Evolutionary conservation across 2,797 vertebrate genomes (phyloP), one percentile per base, ranked within the genome.

Genomic region (Parambassis ranga): DNA sequence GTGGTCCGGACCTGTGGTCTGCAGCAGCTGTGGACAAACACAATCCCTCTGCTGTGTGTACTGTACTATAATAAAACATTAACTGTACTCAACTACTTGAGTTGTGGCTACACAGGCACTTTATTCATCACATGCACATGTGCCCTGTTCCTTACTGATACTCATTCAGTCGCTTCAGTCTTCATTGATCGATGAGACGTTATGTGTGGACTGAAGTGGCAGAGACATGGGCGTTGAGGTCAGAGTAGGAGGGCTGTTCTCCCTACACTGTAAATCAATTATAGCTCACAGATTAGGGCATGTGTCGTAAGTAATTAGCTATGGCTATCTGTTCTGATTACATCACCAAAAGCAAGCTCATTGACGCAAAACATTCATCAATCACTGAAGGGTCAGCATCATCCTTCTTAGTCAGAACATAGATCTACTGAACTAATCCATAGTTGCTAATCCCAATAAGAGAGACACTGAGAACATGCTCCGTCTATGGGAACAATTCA

Each of bases 31-130:
- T 83, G 28, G 75, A 61, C 18, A 89, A 87, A 59, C 89, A 90
- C 22, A 42, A 64, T n/a, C 83, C 87, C 2, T 79, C 91, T 0
- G 42, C 90, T 20, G 90, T 94, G 7, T 93, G 92, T 65, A 81
- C 64, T 27, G 30, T 93, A 35, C 68, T 92, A 2, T 93, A 59
- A 77, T 7, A 19, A 64, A 6, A 38, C 65, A 43, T n/a, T 10
- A 13, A 8, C 7, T 19, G n/a, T 4, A 36, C 18, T 44, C 27
- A 39, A 33, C 28, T 44, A 9, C 35, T 31, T 52, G 23, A 36
- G 10, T 10, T 44, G 20, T 27, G 35, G 37, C 32, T 16, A 1
- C 38, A 52, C 49, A 46, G 10, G 14, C 46, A 51, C 19, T 43
- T 48, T 13, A 70, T 43, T 48, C 13, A 70, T 71, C 16, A 27